Base-by-base conservation (phyloP, 2,888 invertebrate genomes). In the Peribatodes rhomboidaria region DNA sequence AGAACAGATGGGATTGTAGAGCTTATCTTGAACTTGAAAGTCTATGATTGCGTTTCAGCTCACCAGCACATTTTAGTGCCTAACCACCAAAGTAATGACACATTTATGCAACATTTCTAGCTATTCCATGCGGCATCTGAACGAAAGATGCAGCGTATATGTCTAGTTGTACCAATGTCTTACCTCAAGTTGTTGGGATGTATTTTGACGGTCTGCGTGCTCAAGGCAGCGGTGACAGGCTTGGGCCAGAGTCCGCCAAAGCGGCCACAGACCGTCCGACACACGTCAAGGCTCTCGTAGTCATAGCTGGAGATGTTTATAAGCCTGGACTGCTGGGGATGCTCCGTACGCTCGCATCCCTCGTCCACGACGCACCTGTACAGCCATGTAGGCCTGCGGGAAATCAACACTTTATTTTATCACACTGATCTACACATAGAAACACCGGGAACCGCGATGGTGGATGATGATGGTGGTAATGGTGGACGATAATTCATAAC, bases 241-340 rank as follows among this genome's bases (percentile, higher is more conserved):
- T 90, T 86, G 0, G 97, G 97, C 96, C 96, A 97, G 14, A 96
- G 89, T 0, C 95, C 93, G 0, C 96, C 96, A 74, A 94, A 95
- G 37, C 93, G 86, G 0, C 96, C 96, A 73, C 97, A 97, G 0
- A 95, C 94, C 7, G 96, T 89, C 18, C 96, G 93, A 74, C 97
- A 97, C 42, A 95, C 89, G 65, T 95, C 94, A 69, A 96, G 82
- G 58, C 94, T 95, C 39, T 82, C 76, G 76, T 87, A 93, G 13
- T 82, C 53, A 14, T 73, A 57, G 14, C 65, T 69, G 10, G 81
- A 78, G 72, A 39, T 77, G 76, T 82, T 92, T 75, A 3, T 81
- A 35, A 61, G 72, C 73, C 70, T 80, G 69, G 27, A 83, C 63
- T 67, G 86, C 39, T 69, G 82, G 14, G 82, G 91, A n/a, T 78